phyloP scores from a whole-genome alignment of 2,797 vertebrate species.

The Microcaecilia unicolor region DNA sequence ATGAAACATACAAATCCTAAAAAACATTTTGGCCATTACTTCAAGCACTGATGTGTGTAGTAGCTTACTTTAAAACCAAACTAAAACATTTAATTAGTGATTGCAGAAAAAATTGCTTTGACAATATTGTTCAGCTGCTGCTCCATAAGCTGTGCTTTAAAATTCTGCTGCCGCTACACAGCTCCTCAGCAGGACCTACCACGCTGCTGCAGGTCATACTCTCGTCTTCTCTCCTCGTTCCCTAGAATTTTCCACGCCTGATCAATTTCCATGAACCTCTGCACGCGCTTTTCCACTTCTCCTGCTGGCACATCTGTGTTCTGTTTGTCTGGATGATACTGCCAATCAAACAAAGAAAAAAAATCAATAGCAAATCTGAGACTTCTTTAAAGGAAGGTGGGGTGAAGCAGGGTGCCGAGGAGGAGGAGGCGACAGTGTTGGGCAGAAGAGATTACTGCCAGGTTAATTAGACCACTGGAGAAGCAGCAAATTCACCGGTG shows the following conservation, averaged over 20 bases:
- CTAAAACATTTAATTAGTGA: too few species aligned
- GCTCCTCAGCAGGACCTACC: slow-evolving; percentile 55
- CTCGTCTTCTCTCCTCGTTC: slow-evolving; percentile 67
- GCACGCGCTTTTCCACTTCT: slow-evolving; percentile 46
- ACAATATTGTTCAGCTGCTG: slow-evolving; percentile 19
- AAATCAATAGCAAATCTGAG: slow-evolving; percentile 22
- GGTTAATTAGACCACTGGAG: slow-evolving; percentile 51
- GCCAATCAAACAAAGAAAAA: slow-evolving; percentile 42
- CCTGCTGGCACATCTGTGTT: slow-evolving; percentile 46
- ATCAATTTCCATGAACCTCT: slow-evolving; percentile 74
- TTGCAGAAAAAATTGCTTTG: slow-evolving; percentile 27
- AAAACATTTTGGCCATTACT: too few species aligned
- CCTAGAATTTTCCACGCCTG: slow-evolving; percentile 81
- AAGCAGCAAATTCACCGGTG: slow-evolving; percentile 37
- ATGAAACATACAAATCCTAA: too few species aligned
- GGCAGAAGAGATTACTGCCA: slow-evolving; percentile 47
- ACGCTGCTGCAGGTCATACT: slow-evolving; percentile 68
- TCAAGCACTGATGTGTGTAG: too few species aligned
- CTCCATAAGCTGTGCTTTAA: slow-evolving; percentile 17
- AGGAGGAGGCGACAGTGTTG: slow-evolving; percentile 19
- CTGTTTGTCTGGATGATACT: slow-evolving; percentile 81
- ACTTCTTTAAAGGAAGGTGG: too few species aligned
- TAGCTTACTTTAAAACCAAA: too few species aligned
- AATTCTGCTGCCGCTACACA: slow-evolving; percentile 25
- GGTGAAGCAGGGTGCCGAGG: slow-evolving; percentile 17